phyloP scores from a whole-genome alignment of 1,140 invertebrate genomes.

The Nomia melanderi region DNA sequence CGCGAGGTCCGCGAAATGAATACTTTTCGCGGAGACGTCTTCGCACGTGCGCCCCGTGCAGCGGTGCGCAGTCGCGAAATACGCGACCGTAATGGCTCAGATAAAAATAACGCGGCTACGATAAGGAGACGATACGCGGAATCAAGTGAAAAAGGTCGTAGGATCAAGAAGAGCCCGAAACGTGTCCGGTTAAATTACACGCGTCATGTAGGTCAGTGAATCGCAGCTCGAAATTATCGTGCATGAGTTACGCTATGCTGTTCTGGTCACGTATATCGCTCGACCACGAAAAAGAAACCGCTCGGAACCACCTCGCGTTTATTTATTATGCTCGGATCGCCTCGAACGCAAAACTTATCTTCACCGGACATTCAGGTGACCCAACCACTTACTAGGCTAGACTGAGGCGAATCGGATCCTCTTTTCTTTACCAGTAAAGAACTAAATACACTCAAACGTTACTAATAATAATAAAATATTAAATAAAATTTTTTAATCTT shows the following conservation, averaged over 20 bases:
- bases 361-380: too few species aligned
- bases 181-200: slow-evolving; percentile 31
- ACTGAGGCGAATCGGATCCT: too few species aligned
- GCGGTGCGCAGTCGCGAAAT: not conserved
- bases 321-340: not conserved
- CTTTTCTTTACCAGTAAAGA: too few species aligned
- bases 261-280: not conserved
- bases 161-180: slow-evolving; percentile 22
- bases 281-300: not conserved
- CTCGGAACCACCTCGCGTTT: not conserved
- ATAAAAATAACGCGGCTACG: slow-evolving; percentile 18
- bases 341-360: too few species aligned
- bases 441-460: too few species aligned
- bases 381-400: too few species aligned
- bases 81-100: not conserved
- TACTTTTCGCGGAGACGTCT: not conserved
- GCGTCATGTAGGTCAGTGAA: slow-evolving; percentile 49
- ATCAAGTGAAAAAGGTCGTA: not conserved
- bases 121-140: not conserved
- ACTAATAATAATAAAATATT: too few species aligned
- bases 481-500: too few species aligned
- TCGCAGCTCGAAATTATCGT: slow-evolving; percentile 28
- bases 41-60: not conserved
- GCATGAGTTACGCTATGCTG: slow-evolving; percentile 13
- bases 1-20: too few species aligned